These are phyloP conservation scores for Elephantulus edwardii DNA, from an alignment of 2,113 vertebrate species.

Conservation along the genomic window DNA sequence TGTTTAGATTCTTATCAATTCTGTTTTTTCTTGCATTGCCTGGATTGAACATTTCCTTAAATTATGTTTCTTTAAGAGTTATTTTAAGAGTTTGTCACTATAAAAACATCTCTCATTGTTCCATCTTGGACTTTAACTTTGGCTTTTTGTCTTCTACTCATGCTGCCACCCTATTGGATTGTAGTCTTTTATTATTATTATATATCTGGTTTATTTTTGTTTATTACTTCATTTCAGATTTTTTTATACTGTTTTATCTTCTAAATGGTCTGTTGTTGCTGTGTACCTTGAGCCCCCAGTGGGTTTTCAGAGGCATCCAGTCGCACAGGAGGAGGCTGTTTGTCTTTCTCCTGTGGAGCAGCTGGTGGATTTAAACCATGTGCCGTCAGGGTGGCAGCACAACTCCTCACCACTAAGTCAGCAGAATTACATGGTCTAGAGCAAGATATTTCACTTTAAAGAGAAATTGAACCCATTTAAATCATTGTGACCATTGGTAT, in stretches of 20 bases:
- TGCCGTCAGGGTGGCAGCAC: too few relatives aligned
- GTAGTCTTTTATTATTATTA: too few relatives aligned
- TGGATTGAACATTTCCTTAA: constrained; percentile 14
- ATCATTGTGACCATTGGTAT: not conserved
- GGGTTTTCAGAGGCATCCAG: not conserved
- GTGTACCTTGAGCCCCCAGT: not conserved
- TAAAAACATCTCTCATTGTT: not conserved
- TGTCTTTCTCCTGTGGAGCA: too few relatives aligned
- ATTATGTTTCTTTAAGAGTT: not conserved
- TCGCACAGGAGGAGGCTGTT: too few relatives aligned
- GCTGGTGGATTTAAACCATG: too few relatives aligned
- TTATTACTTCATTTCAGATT: too few relatives aligned
- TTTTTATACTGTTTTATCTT: too few relatives aligned
- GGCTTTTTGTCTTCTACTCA: not conserved
- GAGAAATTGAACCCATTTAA: not conserved
- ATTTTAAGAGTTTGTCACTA: not conserved
- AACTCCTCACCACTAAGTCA: too few relatives aligned
- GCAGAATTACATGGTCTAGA: not conserved
- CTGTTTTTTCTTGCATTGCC: not conserved
- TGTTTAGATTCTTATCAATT: not conserved
- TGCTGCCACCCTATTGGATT: not conserved
- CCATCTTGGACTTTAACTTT: not conserved
- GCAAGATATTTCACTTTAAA: not conserved
- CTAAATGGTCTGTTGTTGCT: too few relatives aligned
- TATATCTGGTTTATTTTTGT: too few relatives aligned